Conservation (phyloP, 1,140 invertebrate species). For the Lordiphosa stackelbergi region DNA sequence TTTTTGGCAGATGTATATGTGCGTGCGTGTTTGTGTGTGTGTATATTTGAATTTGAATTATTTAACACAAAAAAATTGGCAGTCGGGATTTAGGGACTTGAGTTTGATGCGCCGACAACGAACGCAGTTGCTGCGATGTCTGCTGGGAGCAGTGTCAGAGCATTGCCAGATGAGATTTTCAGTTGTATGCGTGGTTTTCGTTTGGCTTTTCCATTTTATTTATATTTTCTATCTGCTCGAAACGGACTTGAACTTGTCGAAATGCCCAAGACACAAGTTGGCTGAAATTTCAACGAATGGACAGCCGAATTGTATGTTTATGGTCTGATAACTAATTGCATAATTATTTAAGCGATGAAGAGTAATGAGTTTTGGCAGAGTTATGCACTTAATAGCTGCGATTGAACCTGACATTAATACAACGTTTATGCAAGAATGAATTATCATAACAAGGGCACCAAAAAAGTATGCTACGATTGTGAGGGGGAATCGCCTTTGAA, state of each 20-base stretch:
- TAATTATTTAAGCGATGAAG: too few relatives aligned
- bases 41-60: conserved; percentile 50
- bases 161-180: conserved; percentile 60
- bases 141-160: conserved; percentile 21
- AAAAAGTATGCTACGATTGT: too few relatives aligned
- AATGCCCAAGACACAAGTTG: conserved; percentile 15
- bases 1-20: conserved; percentile 1
- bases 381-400: too few relatives aligned
- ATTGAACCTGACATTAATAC: too few relatives aligned
- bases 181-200: conserved; percentile 4
- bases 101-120: conserved; percentile 40
- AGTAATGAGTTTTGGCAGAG: too few relatives aligned
- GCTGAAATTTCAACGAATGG: background rate
- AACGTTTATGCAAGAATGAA: too few relatives aligned
- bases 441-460: too few relatives aligned
- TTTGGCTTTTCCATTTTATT: background rate
- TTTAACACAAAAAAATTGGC: conserved; percentile 66
- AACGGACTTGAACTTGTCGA: conserved; percentile 59
- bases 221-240: too few relatives aligned
- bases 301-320: conserved; percentile 4
- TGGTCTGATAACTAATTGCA: background rate
- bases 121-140: conserved; percentile 11
- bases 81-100: conserved; percentile 68
- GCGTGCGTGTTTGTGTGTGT: conserved; percentile 8
- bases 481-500: too few relatives aligned